Conservation (phyloP, 2,113 vertebrate species). For the Menidia beryllina region DNA sequence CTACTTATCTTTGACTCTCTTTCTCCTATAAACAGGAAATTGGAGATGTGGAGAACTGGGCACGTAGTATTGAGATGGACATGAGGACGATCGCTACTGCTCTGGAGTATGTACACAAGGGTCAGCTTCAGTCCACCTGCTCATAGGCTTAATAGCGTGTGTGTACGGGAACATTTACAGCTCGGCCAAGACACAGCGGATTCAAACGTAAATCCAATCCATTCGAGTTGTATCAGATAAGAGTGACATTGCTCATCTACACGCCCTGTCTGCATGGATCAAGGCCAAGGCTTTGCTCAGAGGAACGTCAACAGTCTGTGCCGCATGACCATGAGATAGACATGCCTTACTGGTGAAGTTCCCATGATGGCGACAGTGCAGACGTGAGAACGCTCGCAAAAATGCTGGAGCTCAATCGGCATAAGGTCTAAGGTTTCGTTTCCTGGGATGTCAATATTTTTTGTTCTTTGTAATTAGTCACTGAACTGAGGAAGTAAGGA, state of each 20-base stretch:
- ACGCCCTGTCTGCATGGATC: background rate
- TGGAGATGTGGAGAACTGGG: slow-evolving; percentile 97
- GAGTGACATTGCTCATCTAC: background rate
- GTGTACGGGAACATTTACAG: background rate
- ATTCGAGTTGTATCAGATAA: background rate
- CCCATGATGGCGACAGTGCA: background rate
- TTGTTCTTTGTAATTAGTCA: background rate
- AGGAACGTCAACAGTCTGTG: background rate
- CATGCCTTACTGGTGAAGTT: background rate
- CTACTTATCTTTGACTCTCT: background rate
- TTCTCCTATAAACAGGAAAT: slow-evolving; percentile 86
- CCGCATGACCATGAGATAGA: background rate
- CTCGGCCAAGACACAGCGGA: slow-evolving; percentile 28
- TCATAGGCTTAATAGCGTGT: slow-evolving; percentile 67
- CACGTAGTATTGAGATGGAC: slow-evolving; percentile 95
- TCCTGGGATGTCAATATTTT: background rate
- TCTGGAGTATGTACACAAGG: slow-evolving; percentile 94
- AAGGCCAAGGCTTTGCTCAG: background rate
- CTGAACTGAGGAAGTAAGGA: background rate
- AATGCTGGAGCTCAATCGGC: slow-evolving; percentile 1
- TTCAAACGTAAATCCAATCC: slow-evolving; percentile 9
- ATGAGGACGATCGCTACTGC: slow-evolving; percentile 95
- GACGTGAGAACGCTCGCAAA: background rate
- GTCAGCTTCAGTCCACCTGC: slow-evolving; percentile 87
- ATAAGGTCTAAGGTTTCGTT: background rate